phyloP scores from a whole-genome alignment of 2,797 vertebrate genomes.

The Helicolenus hilgendorfi region DNA sequence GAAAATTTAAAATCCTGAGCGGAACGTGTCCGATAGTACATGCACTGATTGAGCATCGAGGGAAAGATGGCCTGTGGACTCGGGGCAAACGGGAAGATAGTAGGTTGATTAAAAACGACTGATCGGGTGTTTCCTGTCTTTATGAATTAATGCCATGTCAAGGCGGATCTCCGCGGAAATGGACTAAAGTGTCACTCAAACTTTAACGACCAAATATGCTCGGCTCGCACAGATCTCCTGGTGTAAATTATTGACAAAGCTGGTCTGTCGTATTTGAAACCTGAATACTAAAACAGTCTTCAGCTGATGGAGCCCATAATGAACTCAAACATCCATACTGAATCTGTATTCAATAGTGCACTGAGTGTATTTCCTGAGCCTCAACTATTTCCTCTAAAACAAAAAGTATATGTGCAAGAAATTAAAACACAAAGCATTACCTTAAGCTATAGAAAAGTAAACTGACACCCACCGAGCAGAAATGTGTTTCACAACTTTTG shows the following conservation, averaged over 20 bases:
- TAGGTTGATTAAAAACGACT: slow-evolving; percentile 72
- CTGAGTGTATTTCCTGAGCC: not conserved
- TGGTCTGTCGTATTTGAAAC: slow-evolving; percentile 14
- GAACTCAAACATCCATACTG: not conserved
- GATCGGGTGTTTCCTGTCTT: slow-evolving; percentile 58
- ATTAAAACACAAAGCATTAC: slow-evolving; percentile 7
- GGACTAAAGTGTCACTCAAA: slow-evolving; percentile 74
- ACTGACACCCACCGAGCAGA: slow-evolving; percentile 7
- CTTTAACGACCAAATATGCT: slow-evolving; percentile 32
- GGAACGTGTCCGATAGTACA: slow-evolving; percentile 37
- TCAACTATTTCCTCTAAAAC: not conserved
- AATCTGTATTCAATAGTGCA: not conserved
- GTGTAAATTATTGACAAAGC: slow-evolving; percentile 78
- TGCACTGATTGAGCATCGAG: slow-evolving; percentile 44
- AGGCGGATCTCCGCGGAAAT: slow-evolving; percentile 64
- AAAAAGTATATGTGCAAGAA: slow-evolving; percentile 18
- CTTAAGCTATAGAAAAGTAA: not conserved
- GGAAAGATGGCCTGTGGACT: slow-evolving; percentile 55
- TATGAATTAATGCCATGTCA: slow-evolving; percentile 74
- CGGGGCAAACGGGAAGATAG: slow-evolving; percentile 34
- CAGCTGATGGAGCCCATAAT: slow-evolving; percentile 17
- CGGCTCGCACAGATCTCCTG: not conserved
- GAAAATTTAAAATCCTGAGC: slow-evolving; percentile 46
- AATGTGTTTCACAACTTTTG: not conserved
- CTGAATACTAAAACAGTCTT: slow-evolving; percentile 33